Percentiles rank a stretch among this genome's conserved stretches.
These are phyloP conservation scores for Hybos culiciformis DNA, from an alignment of 2,888 invertebrate species.

Conservation along the genomic window DNA sequence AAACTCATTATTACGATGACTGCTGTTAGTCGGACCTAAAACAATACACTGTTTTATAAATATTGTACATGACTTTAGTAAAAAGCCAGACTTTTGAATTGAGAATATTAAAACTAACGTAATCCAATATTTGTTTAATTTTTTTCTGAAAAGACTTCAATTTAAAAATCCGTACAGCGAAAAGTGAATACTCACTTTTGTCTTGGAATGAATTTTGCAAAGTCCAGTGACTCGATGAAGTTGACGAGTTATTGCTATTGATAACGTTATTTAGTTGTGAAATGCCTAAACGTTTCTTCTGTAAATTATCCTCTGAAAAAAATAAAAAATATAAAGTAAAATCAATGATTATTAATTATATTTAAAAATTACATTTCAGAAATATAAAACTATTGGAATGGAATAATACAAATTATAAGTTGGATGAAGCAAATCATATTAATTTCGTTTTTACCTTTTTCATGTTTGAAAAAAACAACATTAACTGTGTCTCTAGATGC, in stretches of 20 bases:
- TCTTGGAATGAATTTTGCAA: constrained; percentile 1
- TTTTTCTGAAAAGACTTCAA: neutral
- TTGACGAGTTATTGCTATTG: neutral
- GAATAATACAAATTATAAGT: neutral
- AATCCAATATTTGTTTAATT: too few species aligned
- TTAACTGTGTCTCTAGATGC: neutral
- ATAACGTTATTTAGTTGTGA: neutral
- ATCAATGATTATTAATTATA: neutral
- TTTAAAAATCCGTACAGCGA: neutral
- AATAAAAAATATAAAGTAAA: neutral
- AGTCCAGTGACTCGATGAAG: constrained; percentile 1
- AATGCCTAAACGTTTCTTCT: neutral
- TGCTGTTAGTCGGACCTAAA: constrained; percentile 29
- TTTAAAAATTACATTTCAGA: neutral
- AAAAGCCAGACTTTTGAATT: too few species aligned
- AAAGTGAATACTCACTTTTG: constrained; percentile 1
- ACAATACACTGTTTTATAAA: too few species aligned
- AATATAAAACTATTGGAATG: neutral
- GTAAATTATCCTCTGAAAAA: neutral
- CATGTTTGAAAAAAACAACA: neutral
- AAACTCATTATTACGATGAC: constrained; percentile 24
- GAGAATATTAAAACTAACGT: too few species aligned
- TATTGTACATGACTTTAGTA: too few species aligned
- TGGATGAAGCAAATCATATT: neutral
- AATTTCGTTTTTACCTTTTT: neutral